Base-by-base conservation (phyloP, 2,888 invertebrate genomes). In the Esperia sulphurella region DNA sequence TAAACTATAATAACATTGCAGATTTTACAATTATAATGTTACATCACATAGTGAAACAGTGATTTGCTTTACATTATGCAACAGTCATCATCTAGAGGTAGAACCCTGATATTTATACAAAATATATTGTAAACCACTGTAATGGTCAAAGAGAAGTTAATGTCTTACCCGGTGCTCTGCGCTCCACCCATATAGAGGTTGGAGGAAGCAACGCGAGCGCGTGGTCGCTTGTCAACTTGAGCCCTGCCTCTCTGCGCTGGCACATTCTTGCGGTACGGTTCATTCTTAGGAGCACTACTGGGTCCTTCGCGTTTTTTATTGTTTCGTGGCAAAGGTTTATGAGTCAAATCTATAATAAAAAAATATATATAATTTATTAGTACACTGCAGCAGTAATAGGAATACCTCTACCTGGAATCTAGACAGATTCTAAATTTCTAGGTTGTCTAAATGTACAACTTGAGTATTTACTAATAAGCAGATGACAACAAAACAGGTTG, bases 191-290 rank as follows among this genome's bases (percentile, higher is more conserved):
- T 52, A 79, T 70, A 53, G 66, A 68, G 72, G 63, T 84, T 82
- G 68, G 87, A 62, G 78, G 90, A 73, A 55, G 66, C 45, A 69
- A 84, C 87, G 75, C 94, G 93, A 76, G 94, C 87, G 69, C 93
- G 91, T 85, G 92, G 92, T 73, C 94, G 94, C 84, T 94, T 91
- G 83, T 95, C 95, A 84, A 93, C 92, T 83, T 91, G 89, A 70
- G 90, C 90, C 87, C 92, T 92, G 71, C 91, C 88, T 75, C 93
- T 92, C 76, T 94, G 94, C 63, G 92, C 83, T 66, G 90, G 86
- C 54, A 93, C 93, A 85, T 95, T 96, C 63, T 80, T 85, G 9
- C 85, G 80, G 65, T 92, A 92, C 65, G 91, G 91, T 76, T 93
- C 92, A 78, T 94, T 94, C 78, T 91, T 90, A 58, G 91, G 91